Evolutionary conservation across 2,888 invertebrate genomes (phyloP), one percentile per base, ranked within the genome.

Genomic region (Hoplodrina ambigua): DNA sequence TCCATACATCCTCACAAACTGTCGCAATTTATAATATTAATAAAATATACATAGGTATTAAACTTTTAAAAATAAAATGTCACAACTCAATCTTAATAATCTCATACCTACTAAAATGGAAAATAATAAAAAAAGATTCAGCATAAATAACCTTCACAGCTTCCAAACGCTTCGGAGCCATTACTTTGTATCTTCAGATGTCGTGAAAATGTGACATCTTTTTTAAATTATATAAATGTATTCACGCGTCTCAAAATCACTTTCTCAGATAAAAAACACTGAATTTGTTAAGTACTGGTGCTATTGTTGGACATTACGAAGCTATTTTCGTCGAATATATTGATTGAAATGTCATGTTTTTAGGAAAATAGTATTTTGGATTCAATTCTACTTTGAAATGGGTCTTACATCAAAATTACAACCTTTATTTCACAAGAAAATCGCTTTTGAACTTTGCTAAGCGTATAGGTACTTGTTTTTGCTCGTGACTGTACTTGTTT

Each of bases 51-150:
- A n/a, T n/a, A n/a, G n/a, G n/a, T n/a, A n/a, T n/a, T n/a, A n/a
- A n/a, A n/a, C n/a, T n/a, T n/a, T n/a, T n/a, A n/a, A n/a, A n/a
- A 41, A 55, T 52, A 37, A 70, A 57, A 66, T 81, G 62, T 67
- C 86, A 56, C 63, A 80, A 87, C 84, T 61, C 19, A 11, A 8
- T 49, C 1, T 65, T 77, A 56, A 69, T 62, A 61, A 66, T 85
- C 79, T 57, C 20, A 58, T 73, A 84, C 54, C 68, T 77, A 80
- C 70, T 75, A 80, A 82, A 77, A 75, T 83, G 86, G 83, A 86
- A 88, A 86, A 87, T 86, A 88, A 87, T 88, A 86, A 88, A 88
- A 30, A 87, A 85, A 86, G 85, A 86, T 86, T 87, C 78, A 63
- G 74, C 65, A 83, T 84, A 88, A 87, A 89, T 87, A 85, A 85